Evolutionary conservation across 2,113 vertebrate genomes (phyloP).

Genomic region (Brachypteracias leptosomus): DNA sequence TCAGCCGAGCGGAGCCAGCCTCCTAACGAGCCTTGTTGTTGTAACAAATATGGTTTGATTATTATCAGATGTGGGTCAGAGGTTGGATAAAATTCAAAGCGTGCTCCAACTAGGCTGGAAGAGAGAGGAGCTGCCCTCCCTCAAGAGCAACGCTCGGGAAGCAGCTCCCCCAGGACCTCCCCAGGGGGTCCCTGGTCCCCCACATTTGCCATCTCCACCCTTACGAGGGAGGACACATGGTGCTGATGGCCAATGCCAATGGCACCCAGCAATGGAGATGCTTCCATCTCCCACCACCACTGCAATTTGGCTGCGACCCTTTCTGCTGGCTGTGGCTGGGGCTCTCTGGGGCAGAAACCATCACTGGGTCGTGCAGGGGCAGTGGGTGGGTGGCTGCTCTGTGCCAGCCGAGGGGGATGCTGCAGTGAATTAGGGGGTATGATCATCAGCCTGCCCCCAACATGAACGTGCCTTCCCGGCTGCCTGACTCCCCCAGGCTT

Average conservation of each 20-base stretch:
- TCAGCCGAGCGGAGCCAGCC: conserved; percentile 49
- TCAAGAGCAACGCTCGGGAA: not conserved
- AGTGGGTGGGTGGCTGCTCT: not conserved
- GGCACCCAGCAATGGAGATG: not conserved
- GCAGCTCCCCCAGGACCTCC: not conserved
- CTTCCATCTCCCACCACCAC: not conserved
- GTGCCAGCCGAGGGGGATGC: not conserved
- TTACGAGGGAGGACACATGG: accelerated
- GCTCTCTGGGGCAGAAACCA: not conserved
- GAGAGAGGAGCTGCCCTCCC: not conserved
- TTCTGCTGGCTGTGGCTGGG: accelerated
- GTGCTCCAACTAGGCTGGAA: not conserved
- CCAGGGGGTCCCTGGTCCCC: not conserved
- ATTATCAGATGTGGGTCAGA: conserved; percentile 70
- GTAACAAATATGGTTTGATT: conserved; percentile 70
- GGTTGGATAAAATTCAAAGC: conserved; percentile 62
- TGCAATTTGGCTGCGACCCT: accelerated
- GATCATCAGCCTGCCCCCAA: not conserved
- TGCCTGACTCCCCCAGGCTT: not conserved
- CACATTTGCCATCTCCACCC: not conserved
- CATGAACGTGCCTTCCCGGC: not conserved
- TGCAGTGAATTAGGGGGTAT: not conserved
- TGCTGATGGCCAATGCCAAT: not conserved
- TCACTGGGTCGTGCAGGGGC: not conserved
- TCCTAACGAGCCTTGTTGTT: conserved; percentile 68